Conservation (phyloP, 2,888 invertebrate genomes). For the Dioctria rufipes region DNA sequence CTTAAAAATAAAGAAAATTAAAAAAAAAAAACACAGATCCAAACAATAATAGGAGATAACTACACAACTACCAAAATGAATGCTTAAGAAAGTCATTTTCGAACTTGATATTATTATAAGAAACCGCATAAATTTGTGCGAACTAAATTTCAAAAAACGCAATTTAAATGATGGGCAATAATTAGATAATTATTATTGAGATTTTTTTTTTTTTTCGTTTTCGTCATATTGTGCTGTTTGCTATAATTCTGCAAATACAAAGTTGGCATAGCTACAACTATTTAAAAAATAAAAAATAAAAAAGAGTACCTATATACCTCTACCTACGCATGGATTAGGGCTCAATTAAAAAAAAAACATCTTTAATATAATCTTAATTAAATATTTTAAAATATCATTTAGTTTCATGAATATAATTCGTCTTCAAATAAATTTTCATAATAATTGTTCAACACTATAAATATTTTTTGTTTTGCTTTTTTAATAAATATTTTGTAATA, state of each 20-base stretch:
- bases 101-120: slow-evolving; percentile 14
- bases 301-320: no score
- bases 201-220: background rate
- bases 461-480: background rate
- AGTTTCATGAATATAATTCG: background rate
- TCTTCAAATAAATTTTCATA: background rate
- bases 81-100: background rate
- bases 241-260: no score
- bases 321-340: no score
- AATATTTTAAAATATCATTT: background rate
- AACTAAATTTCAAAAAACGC: background rate
- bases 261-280: background rate
- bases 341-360: no score
- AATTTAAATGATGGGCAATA: slow-evolving; percentile 21
- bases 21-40: slow-evolving; percentile 14
- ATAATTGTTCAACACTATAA: background rate
- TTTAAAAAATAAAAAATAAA: background rate
- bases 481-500: slow-evolving; percentile 8
- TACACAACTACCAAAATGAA: background rate
- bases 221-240: no score
- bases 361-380: background rate
- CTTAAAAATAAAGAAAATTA: background rate
- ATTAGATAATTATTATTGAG: slow-evolving; percentile 12
- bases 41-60: slow-evolving; percentile 32
- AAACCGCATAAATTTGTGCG: background rate